Conservation (phyloP, 2,888 invertebrate species). For the Tanypteryx hageni region DNA sequence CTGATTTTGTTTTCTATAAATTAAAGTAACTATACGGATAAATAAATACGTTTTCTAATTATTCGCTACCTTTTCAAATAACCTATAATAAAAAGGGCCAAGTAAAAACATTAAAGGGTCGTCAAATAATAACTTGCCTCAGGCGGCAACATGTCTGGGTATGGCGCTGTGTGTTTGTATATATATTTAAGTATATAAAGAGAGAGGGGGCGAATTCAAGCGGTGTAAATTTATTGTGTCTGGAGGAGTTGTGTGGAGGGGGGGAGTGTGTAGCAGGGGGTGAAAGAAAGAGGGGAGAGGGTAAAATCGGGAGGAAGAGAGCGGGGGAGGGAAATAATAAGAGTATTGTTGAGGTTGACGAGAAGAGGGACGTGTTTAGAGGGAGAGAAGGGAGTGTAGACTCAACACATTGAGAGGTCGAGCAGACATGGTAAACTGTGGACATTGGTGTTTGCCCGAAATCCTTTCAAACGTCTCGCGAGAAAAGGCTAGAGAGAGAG, state of each 20-base stretch:
- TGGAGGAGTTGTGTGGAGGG: not conserved
- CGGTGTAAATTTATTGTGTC: not conserved
- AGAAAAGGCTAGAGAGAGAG: conserved; percentile 21
- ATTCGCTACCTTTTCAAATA: too few relatives aligned
- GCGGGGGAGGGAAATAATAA: not conserved
- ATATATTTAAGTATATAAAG: not conserved
- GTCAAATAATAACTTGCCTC: too few relatives aligned
- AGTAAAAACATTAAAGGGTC: too few relatives aligned
- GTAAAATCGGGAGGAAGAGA: not conserved
- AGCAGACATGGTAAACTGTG: conserved; percentile 45
- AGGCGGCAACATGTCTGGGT: not conserved
- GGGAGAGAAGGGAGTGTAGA: conserved; percentile 14
- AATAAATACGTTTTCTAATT: too few relatives aligned
- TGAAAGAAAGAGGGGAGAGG: not conserved
- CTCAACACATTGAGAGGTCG: conserved; percentile 41
- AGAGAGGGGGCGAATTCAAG: too few relatives aligned
- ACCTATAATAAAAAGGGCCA: too few relatives aligned
- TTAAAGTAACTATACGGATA: too few relatives aligned
- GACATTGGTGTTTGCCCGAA: conserved; percentile 52
- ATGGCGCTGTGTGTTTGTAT: not conserved
- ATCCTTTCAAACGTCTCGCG: conserved; percentile 55
- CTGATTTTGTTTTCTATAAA: too few relatives aligned
- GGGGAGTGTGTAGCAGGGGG: not conserved
- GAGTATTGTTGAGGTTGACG: not conserved
- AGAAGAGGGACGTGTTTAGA: conserved; percentile 39